Percentiles rank a stretch among this genome's conserved stretches.
These are phyloP conservation scores for Acanthosepion lycidas DNA, from an alignment of 2,888 invertebrate species.

Conservation along the genomic window DNA sequence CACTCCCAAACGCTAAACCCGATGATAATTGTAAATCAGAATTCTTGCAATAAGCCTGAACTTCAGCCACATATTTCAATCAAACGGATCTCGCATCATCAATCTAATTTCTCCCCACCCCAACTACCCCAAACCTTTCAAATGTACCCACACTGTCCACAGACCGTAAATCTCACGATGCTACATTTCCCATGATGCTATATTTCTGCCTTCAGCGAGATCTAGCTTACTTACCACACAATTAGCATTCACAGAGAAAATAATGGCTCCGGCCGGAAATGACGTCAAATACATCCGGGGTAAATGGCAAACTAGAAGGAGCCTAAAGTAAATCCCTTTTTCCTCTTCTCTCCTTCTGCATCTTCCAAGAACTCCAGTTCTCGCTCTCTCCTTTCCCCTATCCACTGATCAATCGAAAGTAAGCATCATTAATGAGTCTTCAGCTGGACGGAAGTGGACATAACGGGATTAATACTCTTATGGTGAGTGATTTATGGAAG, in stretches of 20 bases:
- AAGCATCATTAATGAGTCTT: conserved; percentile 21
- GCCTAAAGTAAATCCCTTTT: not conserved
- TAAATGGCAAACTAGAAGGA: conserved; percentile 33
- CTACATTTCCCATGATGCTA: not conserved
- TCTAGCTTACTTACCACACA: conserved; percentile 9
- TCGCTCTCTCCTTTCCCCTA: not conserved
- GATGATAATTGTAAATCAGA: not conserved
- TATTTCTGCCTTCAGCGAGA: not conserved
- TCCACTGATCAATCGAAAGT: not conserved
- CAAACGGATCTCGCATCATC: not conserved
- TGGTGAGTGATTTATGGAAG: not conserved
- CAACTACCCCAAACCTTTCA: not conserved
- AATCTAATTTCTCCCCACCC: not conserved
- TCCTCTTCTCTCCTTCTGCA: not conserved
- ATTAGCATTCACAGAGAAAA: conserved; percentile 1
- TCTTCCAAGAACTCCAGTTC: not conserved
- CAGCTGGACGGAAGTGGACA: conserved; percentile 33
- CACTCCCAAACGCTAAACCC: not conserved
- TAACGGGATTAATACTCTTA: conserved; percentile 23
- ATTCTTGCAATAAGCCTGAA: not conserved
- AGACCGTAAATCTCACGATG: not conserved
- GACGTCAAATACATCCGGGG: conserved; percentile 20
- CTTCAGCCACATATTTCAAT: not conserved
- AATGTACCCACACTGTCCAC: not conserved
- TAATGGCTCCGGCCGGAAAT: conserved; percentile 33